Evolutionary conservation across 2,113 vertebrate species (phyloP).

Genomic region (Conger conger): DNA sequence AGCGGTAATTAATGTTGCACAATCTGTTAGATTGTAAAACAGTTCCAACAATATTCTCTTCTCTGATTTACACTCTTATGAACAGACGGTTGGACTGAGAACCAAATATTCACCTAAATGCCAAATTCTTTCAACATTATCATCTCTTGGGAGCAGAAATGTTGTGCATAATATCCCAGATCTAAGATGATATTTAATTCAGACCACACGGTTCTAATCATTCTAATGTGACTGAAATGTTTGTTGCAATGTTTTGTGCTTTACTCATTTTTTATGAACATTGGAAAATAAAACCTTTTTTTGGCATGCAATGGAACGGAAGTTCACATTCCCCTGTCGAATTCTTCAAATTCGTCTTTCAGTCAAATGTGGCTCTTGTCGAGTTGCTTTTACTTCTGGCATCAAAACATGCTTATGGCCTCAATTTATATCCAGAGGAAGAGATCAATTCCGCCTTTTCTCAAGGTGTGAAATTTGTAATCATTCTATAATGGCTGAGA

Average conservation of each 20-base stretch:
- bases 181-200: no score
- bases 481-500: background rate
- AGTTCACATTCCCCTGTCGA: background rate
- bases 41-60: background rate
- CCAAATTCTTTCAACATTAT: background rate
- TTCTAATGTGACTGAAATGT: no score
- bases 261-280: no score
- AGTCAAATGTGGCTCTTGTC: background rate
- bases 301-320: no score
- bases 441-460: background rate
- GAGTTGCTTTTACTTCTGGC: background rate
- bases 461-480: conserved; percentile 6
- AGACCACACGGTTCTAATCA: no score
- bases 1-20: conserved; percentile 1
- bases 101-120: background rate
- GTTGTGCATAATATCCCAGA: no score
- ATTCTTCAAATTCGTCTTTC: background rate
- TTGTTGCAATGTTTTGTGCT: no score
- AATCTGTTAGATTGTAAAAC: background rate
- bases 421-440: background rate
- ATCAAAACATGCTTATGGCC: background rate
- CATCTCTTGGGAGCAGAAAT: no score
- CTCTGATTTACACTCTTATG: background rate
- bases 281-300: no score
- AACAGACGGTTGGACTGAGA: background rate